Base-by-base conservation (phyloP, 2,888 invertebrate genomes). In the Cheilosia grossa region DNA sequence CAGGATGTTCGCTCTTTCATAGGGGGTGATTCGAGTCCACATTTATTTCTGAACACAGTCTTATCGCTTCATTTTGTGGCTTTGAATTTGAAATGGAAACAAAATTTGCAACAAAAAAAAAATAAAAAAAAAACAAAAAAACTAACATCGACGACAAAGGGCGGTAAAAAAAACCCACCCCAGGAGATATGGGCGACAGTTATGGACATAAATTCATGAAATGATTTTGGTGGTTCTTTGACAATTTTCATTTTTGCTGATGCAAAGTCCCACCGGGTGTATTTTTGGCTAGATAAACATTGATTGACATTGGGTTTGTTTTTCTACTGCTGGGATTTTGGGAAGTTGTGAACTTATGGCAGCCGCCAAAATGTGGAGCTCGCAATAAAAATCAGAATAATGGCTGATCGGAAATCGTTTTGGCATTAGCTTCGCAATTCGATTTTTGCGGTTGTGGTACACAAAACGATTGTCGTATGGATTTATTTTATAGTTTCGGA, bases 1-100 rank as follows among this genome's bases (percentile, higher is more conserved):
- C 66, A 40, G 64, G 56, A 42, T 54, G 21, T 30, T n/a, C 44
- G 44, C n/a, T 33, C 21, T 47, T 21, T 53, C 49, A 27, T 7
- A 37, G 33, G 64, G 70, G 80, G 80, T 13, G 69, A 79, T 53
- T 56, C 58, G 40, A 40, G 10, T 37, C 10, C 79, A 54, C 30
- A 61, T 61, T 24, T 54, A 13, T 47, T 72, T 47, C 67, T 70
- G 70, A 42, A 80, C 81, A 77, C 66, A 85, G 81, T 85, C 81
- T 81, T 85, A 85, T 85, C 85, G 80, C 81, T 85, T 85, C 85
- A 81, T 85, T 85, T 77, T 85, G 85, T 72, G 85, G 81, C 81
- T 85, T 85, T 85, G 85, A 85, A 85, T 85, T 85, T 81, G 70
- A 81, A 85, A 85, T 77, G 81, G 77, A 81, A 81, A 85, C 72